Evolutionary conservation across 2,888 invertebrate species (phyloP).

Genomic region (Eupithecia inturbata): DNA sequence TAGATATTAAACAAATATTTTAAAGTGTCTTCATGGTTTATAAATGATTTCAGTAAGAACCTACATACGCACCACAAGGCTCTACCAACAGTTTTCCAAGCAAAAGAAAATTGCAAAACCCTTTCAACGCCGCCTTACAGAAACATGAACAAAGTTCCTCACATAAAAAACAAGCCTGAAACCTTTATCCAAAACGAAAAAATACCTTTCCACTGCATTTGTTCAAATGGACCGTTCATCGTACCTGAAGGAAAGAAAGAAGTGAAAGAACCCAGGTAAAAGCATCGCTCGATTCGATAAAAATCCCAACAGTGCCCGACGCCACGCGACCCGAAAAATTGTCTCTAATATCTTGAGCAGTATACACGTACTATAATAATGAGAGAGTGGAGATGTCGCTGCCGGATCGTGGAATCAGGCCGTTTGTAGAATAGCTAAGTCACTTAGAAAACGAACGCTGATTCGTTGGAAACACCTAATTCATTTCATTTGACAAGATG

Average conservation of each 20-base stretch:
- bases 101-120: slow-evolving; percentile 27
- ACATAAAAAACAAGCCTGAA: slow-evolving; percentile 25
- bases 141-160: slow-evolving; percentile 23
- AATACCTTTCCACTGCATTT: slow-evolving; percentile 36
- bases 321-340: slow-evolving; percentile 48
- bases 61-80: background rate
- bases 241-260: slow-evolving; percentile 37
- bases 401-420: too few relatives aligned
- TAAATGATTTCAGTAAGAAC: background rate
- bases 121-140: slow-evolving; percentile 22
- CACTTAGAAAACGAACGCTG: too few relatives aligned
- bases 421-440: too few relatives aligned
- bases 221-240: slow-evolving; percentile 37
- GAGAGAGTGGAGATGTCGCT: too few relatives aligned
- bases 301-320: slow-evolving; percentile 41
- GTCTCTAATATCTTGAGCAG: slow-evolving; percentile 46
- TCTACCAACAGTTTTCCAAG: background rate
- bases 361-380: slow-evolving; percentile 61
- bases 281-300: slow-evolving; percentile 41
- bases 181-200: slow-evolving; percentile 28
- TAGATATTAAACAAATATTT: too few relatives aligned
- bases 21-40: too few relatives aligned
- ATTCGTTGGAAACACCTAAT: background rate
- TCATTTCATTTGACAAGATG: background rate
- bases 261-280: slow-evolving; percentile 35